phyloP scores from a whole-genome alignment of 2,113 vertebrate species.

The Calidris pugnax region DNA sequence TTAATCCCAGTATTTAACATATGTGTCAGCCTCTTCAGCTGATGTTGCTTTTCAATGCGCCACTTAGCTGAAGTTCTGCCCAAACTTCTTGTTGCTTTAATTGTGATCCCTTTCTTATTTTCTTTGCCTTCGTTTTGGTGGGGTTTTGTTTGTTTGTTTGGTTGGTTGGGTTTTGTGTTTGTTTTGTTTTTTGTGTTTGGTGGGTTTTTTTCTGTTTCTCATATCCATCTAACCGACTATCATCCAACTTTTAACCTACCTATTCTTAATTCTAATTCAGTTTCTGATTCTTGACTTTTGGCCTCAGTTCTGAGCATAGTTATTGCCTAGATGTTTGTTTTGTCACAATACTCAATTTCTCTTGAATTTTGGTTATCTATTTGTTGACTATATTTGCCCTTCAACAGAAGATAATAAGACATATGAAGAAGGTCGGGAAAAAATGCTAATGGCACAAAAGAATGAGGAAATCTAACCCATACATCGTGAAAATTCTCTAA shows the following conservation, averaged over 20 bases:
- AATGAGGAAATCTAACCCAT: neutral
- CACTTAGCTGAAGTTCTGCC: neutral
- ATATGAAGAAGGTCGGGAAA: neutral
- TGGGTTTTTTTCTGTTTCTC: neutral
- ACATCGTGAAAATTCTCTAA: neutral
- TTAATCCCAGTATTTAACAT: neutral
- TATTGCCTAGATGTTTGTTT: neutral
- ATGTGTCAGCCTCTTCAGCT: neutral
- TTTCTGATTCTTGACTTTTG: neutral
- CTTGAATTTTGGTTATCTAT: neutral
- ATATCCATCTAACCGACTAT: neutral
- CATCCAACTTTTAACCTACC: neutral
- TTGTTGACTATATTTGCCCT: neutral
- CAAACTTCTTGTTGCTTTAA: neutral
- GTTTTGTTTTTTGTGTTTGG: no score
- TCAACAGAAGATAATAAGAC: neutral
- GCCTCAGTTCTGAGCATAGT: neutral
- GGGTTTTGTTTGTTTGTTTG: no score
- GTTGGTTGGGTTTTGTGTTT: no score
- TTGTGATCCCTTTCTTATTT: neutral
- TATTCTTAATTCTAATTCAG: neutral
- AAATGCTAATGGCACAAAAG: neutral
- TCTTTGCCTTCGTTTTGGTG: neutral
- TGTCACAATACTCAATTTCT: neutral
- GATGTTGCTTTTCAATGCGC: neutral